Evolutionary conservation across 1,140 invertebrate genomes (phyloP).

Genomic region (Formica selysi): DNA sequence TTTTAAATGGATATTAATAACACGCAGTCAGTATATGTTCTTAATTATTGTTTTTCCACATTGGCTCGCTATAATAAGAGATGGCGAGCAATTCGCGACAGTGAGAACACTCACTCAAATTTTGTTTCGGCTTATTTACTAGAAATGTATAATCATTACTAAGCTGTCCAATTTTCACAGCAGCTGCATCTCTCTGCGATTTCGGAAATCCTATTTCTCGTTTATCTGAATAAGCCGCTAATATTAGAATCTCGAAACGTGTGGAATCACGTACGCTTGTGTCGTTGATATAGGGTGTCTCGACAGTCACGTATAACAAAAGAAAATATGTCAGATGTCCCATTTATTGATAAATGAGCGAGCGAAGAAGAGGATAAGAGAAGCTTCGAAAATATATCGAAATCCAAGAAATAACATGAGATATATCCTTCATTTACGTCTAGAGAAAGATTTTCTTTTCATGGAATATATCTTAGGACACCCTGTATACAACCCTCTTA

Average conservation of each 20-base stretch:
- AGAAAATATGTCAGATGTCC: conserved; percentile 6
- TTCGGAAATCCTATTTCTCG: conserved; percentile 65
- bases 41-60: background rate
- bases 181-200: conserved; percentile 50
- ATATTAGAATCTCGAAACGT: conserved; percentile 82
- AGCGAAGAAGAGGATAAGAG: background rate
- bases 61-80: conserved; percentile 27
- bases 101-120: background rate
- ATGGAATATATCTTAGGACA: background rate
- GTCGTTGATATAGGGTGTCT: conserved; percentile 44
- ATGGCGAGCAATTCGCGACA: background rate
- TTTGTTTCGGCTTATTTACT: conserved; percentile 45
- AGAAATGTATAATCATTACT: conserved; percentile 39
- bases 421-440: background rate
- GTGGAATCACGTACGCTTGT: conserved; percentile 75
- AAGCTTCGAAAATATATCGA: background rate
- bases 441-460: background rate
- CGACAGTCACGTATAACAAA: background rate
- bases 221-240: conserved; percentile 80
- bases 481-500: conserved; percentile 53
- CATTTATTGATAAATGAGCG: conserved; percentile 1
- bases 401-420: background rate
- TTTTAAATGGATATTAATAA: background rate
- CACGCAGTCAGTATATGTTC: background rate
- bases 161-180: conserved; percentile 52